A percentile compares a stretch with the other conserved stretches of the same genome.
Conservation (phyloP, 2,888 invertebrate genomes). For the Dasysyrphus albostriatus region DNA sequence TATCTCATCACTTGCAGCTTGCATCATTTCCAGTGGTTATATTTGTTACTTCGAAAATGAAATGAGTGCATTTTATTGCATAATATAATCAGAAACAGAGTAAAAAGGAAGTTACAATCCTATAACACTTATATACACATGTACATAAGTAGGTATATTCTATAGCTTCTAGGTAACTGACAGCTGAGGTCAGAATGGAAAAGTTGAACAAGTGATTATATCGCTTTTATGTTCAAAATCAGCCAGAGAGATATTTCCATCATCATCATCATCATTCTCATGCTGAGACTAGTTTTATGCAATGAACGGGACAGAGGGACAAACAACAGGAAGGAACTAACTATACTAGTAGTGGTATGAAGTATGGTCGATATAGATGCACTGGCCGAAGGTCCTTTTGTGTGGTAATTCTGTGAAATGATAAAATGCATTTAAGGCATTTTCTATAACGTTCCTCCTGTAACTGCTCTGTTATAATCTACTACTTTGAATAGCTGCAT, state of each 20-base stretch:
- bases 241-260: conserved; percentile 43
- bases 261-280: conserved; percentile 56
- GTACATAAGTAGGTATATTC: no score
- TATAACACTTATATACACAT: background rate
- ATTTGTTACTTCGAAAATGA: conserved; percentile 11
- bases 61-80: conserved; percentile 30
- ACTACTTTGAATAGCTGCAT: conserved; percentile 56
- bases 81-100: conserved; percentile 2
- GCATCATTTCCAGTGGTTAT: background rate
- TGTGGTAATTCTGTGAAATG: conserved; percentile 65
- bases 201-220: conserved; percentile 56
- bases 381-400: conserved; percentile 60
- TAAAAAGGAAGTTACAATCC: background rate
- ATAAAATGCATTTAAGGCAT: conserved; percentile 70
- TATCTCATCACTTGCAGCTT: background rate
- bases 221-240: conserved; percentile 47
- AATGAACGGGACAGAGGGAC: background rate
- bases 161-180: conserved; percentile 16
- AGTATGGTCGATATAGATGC: background rate
- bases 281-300: conserved; percentile 23
- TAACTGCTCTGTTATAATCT: background rate
- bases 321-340: conserved; percentile 10
- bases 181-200: conserved; percentile 43
- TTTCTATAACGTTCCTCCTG: conserved; percentile 46
- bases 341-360: background rate